Conservation (phyloP, 2,113 vertebrate genomes). For the Actenoides lindsayi region DNA sequence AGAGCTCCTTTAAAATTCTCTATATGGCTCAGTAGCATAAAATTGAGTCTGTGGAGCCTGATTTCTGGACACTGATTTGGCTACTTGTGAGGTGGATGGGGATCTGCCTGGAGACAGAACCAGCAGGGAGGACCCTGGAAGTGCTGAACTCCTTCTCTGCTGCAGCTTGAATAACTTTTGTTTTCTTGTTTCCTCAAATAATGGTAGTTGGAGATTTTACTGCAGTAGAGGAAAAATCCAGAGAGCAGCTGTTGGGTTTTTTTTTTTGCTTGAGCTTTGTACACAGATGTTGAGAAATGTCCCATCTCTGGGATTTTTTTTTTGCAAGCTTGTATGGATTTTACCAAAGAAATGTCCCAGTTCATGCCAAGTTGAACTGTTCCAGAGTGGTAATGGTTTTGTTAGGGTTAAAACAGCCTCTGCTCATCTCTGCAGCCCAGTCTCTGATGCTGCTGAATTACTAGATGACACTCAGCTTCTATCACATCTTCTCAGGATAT, state of each 20-base stretch:
- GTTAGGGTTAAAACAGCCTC: neutral
- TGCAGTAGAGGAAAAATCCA: neutral
- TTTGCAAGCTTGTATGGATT: neutral
- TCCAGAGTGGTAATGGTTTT: neutral
- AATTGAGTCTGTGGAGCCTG: neutral
- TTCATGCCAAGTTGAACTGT: neutral
- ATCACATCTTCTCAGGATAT: neutral
- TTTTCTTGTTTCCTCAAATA: neutral
- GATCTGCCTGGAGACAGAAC: neutral
- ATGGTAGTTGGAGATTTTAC: neutral
- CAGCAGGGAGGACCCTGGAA: neutral
- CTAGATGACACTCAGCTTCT: neutral
- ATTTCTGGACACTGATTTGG: neutral
- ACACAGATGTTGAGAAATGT: neutral
- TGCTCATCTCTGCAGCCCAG: neutral
- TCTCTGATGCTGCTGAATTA: neutral
- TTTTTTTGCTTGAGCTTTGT: neutral
- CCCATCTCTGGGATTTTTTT: neutral
- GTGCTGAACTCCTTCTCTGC: neutral
- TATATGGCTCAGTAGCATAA: neutral
- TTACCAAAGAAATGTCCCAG: neutral
- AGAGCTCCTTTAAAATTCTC: neutral
- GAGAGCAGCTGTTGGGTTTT: neutral
- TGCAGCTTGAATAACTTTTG: neutral
- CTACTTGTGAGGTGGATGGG: neutral